Percentiles rank a stretch among this genome's conserved stretches.
Evolutionary conservation across 2,888 invertebrate species (phyloP).

Genomic region (Andrena hattorfiana): DNA sequence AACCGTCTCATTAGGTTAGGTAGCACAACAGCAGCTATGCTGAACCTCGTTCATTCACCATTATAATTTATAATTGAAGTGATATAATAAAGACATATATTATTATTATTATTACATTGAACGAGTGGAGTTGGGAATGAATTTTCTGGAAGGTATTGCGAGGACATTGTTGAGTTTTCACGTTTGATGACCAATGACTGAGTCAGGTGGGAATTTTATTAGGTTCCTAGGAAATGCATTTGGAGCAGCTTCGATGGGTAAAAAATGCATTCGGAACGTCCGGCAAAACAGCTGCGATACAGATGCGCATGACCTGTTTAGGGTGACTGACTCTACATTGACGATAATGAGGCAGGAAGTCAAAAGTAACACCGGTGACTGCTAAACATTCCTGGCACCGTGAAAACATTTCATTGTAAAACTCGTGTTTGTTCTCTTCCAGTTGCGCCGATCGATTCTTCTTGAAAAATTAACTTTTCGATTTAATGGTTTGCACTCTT

Average conservation of each 20-base stretch:
- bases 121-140: no score
- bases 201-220: background rate
- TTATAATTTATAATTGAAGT: no score
- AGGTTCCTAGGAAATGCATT: constrained; percentile 14
- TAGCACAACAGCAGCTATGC: no score
- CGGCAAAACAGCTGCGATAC: constrained; percentile 39
- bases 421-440: background rate
- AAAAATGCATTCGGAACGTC: constrained; percentile 61
- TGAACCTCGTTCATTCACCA: no score
- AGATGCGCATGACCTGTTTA: constrained; percentile 66
- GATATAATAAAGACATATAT: no score
- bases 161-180: no score
- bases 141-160: no score
- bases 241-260: constrained; percentile 36
- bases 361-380: constrained; percentile 43
- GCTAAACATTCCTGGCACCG: constrained; percentile 28
- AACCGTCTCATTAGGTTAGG: no score
- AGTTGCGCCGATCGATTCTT: background rate
- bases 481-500: no score
- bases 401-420: constrained; percentile 18
- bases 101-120: no score
- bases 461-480: no score
- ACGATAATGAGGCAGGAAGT: constrained; percentile 71
- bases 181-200: no score
- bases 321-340: constrained; percentile 68